Percentiles rank a stretch among this genome's conserved stretches.
phyloP scores from a whole-genome alignment of 2,113 vertebrate species.

The Strix aluco region DNA sequence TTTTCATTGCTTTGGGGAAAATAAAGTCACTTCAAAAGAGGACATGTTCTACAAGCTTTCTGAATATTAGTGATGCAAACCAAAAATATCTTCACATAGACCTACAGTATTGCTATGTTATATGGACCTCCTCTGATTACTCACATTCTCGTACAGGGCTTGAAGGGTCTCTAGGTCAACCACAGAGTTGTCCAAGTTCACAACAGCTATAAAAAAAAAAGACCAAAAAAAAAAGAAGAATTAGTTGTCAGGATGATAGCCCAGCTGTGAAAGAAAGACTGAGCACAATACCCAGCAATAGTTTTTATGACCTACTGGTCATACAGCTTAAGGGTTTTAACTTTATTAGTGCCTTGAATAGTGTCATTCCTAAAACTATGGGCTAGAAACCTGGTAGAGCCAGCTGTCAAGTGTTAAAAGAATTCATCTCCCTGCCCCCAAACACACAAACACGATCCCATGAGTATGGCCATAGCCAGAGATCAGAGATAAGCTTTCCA shows the following conservation, averaged over 20 bases:
- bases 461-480: conserved; percentile 23
- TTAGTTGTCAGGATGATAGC: conserved; percentile 53
- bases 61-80: background rate
- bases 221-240: conserved; percentile 22
- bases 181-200: conserved; percentile 96
- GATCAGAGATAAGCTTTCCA: conserved; percentile 57
- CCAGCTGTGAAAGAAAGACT: conserved; percentile 34
- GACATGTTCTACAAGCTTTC: background rate
- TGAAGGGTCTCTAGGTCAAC: conserved; percentile 97
- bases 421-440: conserved; percentile 40
- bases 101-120: background rate
- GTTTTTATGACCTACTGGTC: conserved; percentile 11
- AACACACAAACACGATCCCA: conserved; percentile 28
- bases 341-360: conserved; percentile 8
- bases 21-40: background rate
- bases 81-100: background rate
- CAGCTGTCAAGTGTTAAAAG: conserved; percentile 50
- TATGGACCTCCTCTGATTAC: conserved; percentile 66
- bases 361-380: background rate
- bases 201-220: conserved; percentile 80
- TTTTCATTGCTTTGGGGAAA: background rate
- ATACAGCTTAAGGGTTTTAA: conserved; percentile 8
- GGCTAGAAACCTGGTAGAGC: background rate
- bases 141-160: conserved; percentile 97
- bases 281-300: background rate